phyloP scores from a whole-genome alignment of 2,888 invertebrate genomes.

The Polydrusus cervinus region DNA sequence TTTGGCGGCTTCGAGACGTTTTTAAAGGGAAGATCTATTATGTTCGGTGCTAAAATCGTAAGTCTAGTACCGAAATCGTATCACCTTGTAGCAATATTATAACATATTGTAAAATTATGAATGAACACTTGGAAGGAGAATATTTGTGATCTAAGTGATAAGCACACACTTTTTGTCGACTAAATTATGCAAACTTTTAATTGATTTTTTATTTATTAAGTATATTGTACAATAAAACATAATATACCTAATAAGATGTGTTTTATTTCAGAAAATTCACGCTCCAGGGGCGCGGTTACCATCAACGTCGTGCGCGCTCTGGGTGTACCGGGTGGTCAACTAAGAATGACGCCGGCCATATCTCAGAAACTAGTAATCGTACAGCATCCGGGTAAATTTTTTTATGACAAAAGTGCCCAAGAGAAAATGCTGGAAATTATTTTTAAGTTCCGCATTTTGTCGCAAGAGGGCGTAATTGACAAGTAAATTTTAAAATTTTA shows the following conservation, averaged over 20 bases:
- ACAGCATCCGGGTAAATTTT: no score
- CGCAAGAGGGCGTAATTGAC: no score
- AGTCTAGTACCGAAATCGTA: slow-evolving; percentile 34
- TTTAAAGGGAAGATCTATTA: slow-evolving; percentile 15
- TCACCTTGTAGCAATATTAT: slow-evolving; percentile 49
- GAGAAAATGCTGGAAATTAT: no score
- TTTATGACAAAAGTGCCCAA: no score
- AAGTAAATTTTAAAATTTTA: no score
- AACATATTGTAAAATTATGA: slow-evolving; percentile 40
- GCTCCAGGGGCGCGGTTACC: no score
- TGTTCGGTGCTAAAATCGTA: slow-evolving; percentile 36
- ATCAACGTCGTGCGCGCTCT: no score
- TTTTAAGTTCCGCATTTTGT: no score
- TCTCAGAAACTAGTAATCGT: no score
- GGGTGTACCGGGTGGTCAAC: no score
- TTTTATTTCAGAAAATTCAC: slow-evolving; percentile 14
- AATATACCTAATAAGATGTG: slow-evolving; percentile 42
- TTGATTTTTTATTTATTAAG: slow-evolving; percentile 54
- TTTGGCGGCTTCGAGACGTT: background rate
- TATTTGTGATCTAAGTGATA: slow-evolving; percentile 57
- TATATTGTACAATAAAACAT: slow-evolving; percentile 55
- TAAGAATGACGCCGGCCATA: no score
- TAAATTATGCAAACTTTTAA: slow-evolving; percentile 53
- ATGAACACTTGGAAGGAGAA: slow-evolving; percentile 50
- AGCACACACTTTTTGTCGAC: slow-evolving; percentile 54